These are phyloP conservation scores for Microcaecilia unicolor DNA, from an alignment of 2,797 vertebrate species.

Conservation along the genomic window DNA sequence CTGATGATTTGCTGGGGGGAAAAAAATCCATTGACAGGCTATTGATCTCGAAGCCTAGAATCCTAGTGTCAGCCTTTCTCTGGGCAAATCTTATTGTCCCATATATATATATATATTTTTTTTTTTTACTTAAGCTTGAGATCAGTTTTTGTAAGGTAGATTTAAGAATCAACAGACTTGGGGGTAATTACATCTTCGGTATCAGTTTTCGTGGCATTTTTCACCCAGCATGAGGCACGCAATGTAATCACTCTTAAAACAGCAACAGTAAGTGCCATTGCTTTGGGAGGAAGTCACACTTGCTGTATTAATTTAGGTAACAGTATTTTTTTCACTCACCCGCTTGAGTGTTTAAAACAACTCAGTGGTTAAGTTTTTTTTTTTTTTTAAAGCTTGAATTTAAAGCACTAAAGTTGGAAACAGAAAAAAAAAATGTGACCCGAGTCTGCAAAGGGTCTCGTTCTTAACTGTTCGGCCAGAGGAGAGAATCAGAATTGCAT, in stretches of 20 bases:
- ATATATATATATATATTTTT: too few species aligned
- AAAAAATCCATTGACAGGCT: constrained; percentile 40
- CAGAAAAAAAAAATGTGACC: constrained; percentile 32
- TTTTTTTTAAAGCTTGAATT: not conserved
- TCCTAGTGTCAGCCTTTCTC: constrained; percentile 23
- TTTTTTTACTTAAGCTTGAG: constrained; percentile 25
- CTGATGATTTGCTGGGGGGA: constrained; percentile 15
- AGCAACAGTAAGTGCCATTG: not conserved
- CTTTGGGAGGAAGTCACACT: not conserved
- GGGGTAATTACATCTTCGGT: constrained; percentile 37
- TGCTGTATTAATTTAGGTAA: too few species aligned
- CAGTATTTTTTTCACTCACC: too few species aligned
- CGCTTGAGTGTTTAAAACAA: too few species aligned
- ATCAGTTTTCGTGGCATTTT: constrained; percentile 36
- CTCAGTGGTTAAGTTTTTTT: too few species aligned
- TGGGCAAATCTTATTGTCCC: constrained; percentile 17
- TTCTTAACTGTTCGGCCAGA: constrained; percentile 36
- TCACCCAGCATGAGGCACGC: constrained; percentile 28
- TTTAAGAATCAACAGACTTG: constrained; percentile 43
- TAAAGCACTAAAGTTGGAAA: not conserved
- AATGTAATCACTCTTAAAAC: constrained; percentile 12
- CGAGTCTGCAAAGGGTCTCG: too few species aligned
- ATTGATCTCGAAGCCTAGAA: constrained; percentile 32
- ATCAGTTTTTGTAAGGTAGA: constrained; percentile 22
- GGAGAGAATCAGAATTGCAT: constrained; percentile 44